phyloP scores from a whole-genome alignment of 2,888 invertebrate species.

The Hermodice carunculata region DNA sequence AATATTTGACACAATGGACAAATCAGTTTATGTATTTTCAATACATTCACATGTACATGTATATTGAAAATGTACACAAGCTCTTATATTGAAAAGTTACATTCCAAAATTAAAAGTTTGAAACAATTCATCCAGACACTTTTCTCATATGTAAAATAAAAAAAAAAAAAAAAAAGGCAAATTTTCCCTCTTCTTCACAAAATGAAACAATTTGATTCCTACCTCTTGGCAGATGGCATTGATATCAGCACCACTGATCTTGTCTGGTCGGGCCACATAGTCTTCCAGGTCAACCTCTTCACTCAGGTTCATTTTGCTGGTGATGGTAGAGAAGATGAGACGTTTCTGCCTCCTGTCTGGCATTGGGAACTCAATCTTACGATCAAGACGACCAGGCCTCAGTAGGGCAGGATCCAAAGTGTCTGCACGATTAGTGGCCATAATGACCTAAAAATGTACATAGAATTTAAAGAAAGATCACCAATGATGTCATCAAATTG shows the following conservation, averaged over 20 bases:
- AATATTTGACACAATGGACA: too few species aligned
- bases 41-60: too few species aligned
- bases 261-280: conserved; percentile 98
- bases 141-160: too few species aligned
- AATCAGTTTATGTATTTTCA: too few species aligned
- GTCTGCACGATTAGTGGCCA: conserved; percentile 98
- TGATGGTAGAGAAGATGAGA: conserved; percentile 97
- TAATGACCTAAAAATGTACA: conserved; percentile 83
- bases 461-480: too few species aligned
- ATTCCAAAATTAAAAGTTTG: too few species aligned
- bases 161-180: too few species aligned
- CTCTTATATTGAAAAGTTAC: too few species aligned
- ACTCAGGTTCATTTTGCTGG: conserved; percentile 76
- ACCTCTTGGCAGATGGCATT: conserved; percentile 99
- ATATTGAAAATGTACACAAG: too few species aligned
- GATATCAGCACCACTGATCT: conserved; percentile 99
- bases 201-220: conserved; percentile 20
- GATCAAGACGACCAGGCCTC: conserved; percentile 94
- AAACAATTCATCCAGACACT: too few species aligned
- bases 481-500: too few species aligned
- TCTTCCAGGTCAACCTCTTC: conserved; percentile 99
- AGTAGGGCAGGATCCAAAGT: conserved; percentile 98
- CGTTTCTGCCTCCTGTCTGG: conserved; percentile 93
- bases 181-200: background rate
- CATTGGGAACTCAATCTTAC: conserved; percentile 98